Evolutionary conservation across 2,113 vertebrate species (phyloP), one percentile per base, ranked within the genome.

Genomic region (Pseudopodoces humilis): DNA sequence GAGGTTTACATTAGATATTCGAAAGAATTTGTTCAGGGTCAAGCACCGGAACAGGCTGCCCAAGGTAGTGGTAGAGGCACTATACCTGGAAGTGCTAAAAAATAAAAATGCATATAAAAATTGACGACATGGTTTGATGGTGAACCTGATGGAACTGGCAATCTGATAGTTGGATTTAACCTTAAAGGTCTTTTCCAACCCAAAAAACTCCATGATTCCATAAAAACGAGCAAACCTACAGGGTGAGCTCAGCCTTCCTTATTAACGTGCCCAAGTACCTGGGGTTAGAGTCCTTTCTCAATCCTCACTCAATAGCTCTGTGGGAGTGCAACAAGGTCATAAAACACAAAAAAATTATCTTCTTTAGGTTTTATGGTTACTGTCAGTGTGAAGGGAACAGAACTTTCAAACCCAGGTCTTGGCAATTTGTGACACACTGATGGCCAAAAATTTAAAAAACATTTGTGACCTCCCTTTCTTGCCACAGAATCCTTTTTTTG

Each of bases 211-310:
- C 7, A 1, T 23, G 6, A 55, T 53, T 41, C 47, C 70, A 41
- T 2, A 14, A 1, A 55, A 86, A 13, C 25, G 19, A 71, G 71
- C 13, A 76, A 68, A 77, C 6, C 22, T 18, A 13, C 8, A 15
- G 18, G 15, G 15, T 10, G 2, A 70, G 49, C 16, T n/a, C 43
- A 31, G 28, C 59, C 58, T n/a, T 27, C 46, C n/a, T 59, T 13
- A 59, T 3, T 37, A 25, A 47, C 0, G 0, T 20, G 13, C 13
- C 6, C 10, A 44, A 23, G 17, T 3, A 55, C 7, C 7, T 2
- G 2, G 21, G 53, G 10, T 27, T 1, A 55, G 44, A 59, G 13
- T 13, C 39, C 18, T 43, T 25, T 74, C 55, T 37, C 3, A 2
- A 12, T 12, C 39, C 39, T 18, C 33, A 31, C 43, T 39, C 43